These are phyloP conservation scores for Eudyptes chrysolophus DNA, from an alignment of 2,113 vertebrate species.

Conservation along the genomic window DNA sequence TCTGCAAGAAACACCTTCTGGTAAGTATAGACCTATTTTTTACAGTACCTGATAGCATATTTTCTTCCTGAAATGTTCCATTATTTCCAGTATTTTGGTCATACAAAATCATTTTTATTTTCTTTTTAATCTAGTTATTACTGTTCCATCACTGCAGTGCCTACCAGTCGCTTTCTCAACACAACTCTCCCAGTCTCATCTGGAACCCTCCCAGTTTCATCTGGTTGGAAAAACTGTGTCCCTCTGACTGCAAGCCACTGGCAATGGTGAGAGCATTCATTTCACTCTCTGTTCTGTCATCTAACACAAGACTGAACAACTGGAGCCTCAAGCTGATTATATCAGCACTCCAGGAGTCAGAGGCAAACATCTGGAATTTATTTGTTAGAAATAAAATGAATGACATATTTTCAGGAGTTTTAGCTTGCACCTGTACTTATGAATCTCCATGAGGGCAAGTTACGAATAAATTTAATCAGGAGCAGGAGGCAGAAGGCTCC, in stretches of 20 bases:
- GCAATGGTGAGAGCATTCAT: not conserved
- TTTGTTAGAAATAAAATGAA: conserved; percentile 28
- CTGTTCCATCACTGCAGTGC: not conserved
- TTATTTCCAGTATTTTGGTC: not conserved
- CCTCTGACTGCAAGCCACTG: not conserved
- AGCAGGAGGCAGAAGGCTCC: conserved; percentile 1
- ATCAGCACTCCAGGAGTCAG: not conserved
- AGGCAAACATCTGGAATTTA: conserved; percentile 45
- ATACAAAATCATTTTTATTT: not conserved
- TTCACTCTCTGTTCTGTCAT: not conserved
- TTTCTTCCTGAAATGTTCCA: not conserved
- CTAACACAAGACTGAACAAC: not conserved
- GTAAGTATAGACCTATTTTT: not conserved
- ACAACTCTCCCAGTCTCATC: not conserved
- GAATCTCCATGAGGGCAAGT: not conserved
- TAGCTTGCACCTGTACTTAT: conserved; percentile 26
- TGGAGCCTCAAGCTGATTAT: not conserved
- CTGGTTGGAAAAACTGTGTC: not conserved
- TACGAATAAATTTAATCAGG: not conserved
- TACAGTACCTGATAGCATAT: not conserved
- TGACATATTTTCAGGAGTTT: conserved; percentile 4
- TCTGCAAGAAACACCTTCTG: not conserved
- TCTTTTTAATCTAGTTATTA: not conserved
- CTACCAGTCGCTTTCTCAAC: not conserved
- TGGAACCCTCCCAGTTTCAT: not conserved